Evolutionary conservation across 2,888 invertebrate species (phyloP), one percentile per base, ranked within the genome.

Genomic region (Temnothorax unifasciatus): DNA sequence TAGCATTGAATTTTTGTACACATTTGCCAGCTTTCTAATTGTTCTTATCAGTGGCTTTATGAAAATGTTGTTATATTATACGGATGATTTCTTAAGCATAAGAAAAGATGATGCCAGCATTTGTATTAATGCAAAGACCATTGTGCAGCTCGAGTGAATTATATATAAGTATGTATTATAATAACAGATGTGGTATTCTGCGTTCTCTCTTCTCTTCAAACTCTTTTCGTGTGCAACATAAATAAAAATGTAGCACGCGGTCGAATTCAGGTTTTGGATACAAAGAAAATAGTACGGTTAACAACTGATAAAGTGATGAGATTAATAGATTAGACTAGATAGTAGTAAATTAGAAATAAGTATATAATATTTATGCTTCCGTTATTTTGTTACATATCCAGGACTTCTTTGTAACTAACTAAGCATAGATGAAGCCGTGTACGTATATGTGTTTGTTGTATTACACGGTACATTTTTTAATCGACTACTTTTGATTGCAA

Each of bases 1-100:
- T 29, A 73, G 54, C 15, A 13, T 38, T 34, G 2, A 76, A 64
- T 76, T 76, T 52, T 76, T 64, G 34, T 6, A 38, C 50, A 63
- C 9, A 50, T 18, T 41, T 47, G 15, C 3, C 76, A 29, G 9
- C 9, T 50, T 5, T 47, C 5, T 21, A 25, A 38, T 4, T n/a
- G 15, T 18, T 41, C 9, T 21, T 29, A 3, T 29, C 25, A 8
- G 11, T 21, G 25, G 1, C 25, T 41, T 34, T 47, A 41, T 5
- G 34, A 29, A 75, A 75, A 63, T 21, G 11, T 13, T 11, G 9
- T 21, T 50, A 15, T 21, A 66, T 63, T 41, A 41, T 75, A 63
- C 21, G 18, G n/a, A n/a, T 54, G 18, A 9, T 54, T 41, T 13
- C 54, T 68, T 18, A 64, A 21, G 34, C 34, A 50, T 4, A 18